Conservation (phyloP, 2,888 invertebrate species). For the Hofmannophila pseudospretella region DNA sequence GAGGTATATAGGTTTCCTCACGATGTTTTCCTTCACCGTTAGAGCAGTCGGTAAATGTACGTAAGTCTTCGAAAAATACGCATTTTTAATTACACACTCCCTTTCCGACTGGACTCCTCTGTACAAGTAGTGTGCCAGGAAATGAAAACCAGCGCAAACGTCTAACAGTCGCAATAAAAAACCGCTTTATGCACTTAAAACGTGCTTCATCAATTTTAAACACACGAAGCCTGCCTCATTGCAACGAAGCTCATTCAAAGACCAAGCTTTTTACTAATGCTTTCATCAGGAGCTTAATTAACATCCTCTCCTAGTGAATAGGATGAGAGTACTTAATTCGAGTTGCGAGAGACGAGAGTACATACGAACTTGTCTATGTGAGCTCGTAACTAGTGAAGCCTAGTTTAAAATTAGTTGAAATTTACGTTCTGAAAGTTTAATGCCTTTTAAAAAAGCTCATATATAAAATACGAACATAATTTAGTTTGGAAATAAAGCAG, state of each 20-base stretch:
- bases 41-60: no score
- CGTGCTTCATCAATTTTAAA: constrained; percentile 48
- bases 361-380: not conserved
- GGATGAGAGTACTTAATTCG: constrained; percentile 49
- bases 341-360: constrained; percentile 25
- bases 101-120: not conserved
- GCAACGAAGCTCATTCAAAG: constrained; percentile 47
- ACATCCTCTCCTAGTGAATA: constrained; percentile 62
- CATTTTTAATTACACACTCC: no score
- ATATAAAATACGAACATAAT: no score
- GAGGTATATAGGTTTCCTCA: no score
- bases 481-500: no score
- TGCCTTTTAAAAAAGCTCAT: no score
- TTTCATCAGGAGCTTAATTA: constrained; percentile 62
- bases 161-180: constrained; percentile 8
- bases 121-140: not conserved
- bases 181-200: constrained; percentile 13
- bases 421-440: no score
- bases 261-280: constrained; percentile 65
- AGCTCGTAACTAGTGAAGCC: not conserved
- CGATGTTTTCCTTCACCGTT: no score
- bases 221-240: constrained; percentile 34
- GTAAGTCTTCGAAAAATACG: no score
- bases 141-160: constrained; percentile 11
- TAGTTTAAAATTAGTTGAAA: no score